These are phyloP conservation scores for Baryphthengus martii DNA, from an alignment of 2,113 vertebrate species.

Conservation along the genomic window DNA sequence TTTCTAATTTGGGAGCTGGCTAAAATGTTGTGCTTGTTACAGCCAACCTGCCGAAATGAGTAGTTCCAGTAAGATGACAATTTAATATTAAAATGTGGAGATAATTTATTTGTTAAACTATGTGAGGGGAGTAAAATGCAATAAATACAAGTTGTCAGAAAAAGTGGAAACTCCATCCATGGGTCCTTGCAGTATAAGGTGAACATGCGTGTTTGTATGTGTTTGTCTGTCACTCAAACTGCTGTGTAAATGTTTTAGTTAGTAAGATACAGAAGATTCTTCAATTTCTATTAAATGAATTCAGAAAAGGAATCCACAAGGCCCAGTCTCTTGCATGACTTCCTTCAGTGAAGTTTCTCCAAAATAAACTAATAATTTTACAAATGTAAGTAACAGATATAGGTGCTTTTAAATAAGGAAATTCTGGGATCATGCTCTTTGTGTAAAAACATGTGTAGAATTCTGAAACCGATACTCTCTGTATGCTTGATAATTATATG, in stretches of 20 bases:
- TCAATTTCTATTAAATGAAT: too few species aligned
- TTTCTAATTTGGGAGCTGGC: background rate
- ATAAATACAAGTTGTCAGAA: background rate
- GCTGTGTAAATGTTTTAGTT: background rate
- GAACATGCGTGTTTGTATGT: accelerated
- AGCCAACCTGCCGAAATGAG: background rate
- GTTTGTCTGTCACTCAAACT: background rate
- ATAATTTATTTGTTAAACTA: background rate
- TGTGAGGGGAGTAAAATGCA: background rate
- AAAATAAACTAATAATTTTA: background rate
- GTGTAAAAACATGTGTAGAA: background rate
- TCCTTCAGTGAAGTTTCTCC: background rate
- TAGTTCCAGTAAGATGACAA: background rate
- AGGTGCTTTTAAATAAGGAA: background rate
- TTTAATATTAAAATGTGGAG: background rate
- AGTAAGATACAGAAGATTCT: too few species aligned
- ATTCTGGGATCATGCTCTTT: background rate
- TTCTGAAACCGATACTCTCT: background rate
- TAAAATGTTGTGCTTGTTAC: background rate
- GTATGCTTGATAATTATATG: background rate
- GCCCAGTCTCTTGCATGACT: background rate
- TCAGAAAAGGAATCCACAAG: background rate
- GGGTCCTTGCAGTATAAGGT: accelerated
- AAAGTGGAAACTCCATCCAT: background rate
- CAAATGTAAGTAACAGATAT: background rate